Percentiles rank a stretch among this genome's conserved stretches.
These are phyloP conservation scores for Zaprionus ghesquierei DNA, from an alignment of 1,140 invertebrate species.

Conservation along the genomic window DNA sequence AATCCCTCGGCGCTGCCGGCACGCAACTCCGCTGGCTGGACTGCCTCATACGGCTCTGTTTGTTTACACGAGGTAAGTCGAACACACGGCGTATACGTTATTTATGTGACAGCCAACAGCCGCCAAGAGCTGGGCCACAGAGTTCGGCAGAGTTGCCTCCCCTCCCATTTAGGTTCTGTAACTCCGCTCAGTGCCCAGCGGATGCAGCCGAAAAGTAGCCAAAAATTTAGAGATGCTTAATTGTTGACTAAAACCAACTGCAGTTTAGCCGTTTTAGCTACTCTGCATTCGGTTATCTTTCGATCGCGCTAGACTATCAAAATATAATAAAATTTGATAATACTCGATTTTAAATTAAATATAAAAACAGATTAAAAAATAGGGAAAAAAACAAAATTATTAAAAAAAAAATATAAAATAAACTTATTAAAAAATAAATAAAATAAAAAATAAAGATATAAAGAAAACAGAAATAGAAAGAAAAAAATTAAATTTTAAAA, in stretches of 20 bases:
- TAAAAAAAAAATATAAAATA: too few species aligned
- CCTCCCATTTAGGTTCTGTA: background rate
- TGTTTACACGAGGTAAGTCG: conserved; percentile 61
- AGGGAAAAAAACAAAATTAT: too few species aligned
- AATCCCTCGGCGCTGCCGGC: conserved; percentile 45
- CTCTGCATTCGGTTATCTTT: too few species aligned
- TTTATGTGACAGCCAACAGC: conserved; percentile 13
- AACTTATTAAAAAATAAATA: too few species aligned
- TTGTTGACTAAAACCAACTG: background rate
- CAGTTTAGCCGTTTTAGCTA: too few species aligned
- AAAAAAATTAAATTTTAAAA: too few species aligned
- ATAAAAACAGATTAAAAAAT: too few species aligned
- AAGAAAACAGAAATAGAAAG: too few species aligned
- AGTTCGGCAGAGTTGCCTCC: background rate
- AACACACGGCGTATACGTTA: conserved; percentile 21
- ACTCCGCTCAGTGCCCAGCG: background rate
- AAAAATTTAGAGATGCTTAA: background rate
- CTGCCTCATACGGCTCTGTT: conserved; percentile 58
- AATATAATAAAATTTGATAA: too few species aligned
- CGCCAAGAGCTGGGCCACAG: background rate
- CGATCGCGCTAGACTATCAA: too few species aligned
- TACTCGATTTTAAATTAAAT: too few species aligned
- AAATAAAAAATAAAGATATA: too few species aligned
- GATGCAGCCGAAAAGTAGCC: background rate
- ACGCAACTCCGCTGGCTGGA: conserved; percentile 54